A percentile compares a stretch with the other conserved stretches of the same genome.
These are phyloP conservation scores for Acrocera orbiculus DNA, from an alignment of 2,888 invertebrate genomes.

Conservation along the genomic window DNA sequence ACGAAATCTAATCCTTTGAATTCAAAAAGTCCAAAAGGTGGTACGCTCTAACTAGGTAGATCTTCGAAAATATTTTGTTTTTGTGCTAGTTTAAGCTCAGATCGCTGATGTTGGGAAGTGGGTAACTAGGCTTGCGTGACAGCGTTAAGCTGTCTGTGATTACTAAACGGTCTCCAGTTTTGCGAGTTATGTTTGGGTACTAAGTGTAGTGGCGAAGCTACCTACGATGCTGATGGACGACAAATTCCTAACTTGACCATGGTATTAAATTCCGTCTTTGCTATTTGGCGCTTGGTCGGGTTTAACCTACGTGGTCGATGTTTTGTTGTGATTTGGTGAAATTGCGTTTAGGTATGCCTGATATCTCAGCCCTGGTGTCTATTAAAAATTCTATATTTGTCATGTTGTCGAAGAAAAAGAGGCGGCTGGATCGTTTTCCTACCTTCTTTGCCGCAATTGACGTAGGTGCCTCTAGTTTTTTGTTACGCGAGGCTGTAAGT, in stretches of 20 bases:
- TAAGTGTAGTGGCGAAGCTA: slow-evolving; percentile 16
- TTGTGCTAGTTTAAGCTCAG: neutral
- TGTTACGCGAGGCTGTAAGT: neutral
- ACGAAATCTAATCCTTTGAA: slow-evolving; percentile 14
- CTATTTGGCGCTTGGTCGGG: slow-evolving; percentile 13
- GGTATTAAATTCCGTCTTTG: slow-evolving; percentile 13
- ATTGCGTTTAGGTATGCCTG: neutral
- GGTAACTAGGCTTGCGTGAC: slow-evolving; percentile 3
- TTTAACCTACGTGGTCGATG: slow-evolving; percentile 9
- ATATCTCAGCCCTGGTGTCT: neutral
- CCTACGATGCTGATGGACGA: slow-evolving; percentile 15
- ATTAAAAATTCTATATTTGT: neutral
- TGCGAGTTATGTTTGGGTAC: slow-evolving; percentile 11
- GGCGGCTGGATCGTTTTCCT: neutral
- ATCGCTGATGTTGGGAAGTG: slow-evolving; percentile 4
- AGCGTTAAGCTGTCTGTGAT: too few species aligned
- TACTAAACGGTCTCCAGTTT: slow-evolving; percentile 6
- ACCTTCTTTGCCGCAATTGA: neutral
- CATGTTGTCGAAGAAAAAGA: neutral
- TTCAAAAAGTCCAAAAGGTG: slow-evolving; percentile 22
- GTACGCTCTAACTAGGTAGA: slow-evolving; percentile 18
- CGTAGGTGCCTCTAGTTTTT: neutral
- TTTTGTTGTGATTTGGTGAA: too few species aligned
- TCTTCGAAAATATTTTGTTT: slow-evolving; percentile 11
- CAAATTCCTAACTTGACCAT: slow-evolving; percentile 15